Conservation (phyloP, 2,113 vertebrate genomes). For the Ramphastos sulfuratus region DNA sequence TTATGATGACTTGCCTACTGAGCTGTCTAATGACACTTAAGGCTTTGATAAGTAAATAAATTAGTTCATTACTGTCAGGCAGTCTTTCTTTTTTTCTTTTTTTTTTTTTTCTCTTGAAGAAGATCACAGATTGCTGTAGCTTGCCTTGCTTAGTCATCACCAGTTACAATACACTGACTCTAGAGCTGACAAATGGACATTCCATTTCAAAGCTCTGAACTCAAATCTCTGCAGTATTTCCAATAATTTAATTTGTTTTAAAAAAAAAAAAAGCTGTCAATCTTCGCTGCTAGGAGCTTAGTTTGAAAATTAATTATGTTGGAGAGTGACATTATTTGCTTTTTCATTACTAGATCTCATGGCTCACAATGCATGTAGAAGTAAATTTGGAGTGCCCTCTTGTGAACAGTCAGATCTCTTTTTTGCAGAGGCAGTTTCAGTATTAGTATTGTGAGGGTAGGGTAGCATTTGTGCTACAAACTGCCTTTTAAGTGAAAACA, state of each 20-base stretch:
- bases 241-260: neutral
- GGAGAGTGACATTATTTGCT: neutral
- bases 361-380: neutral
- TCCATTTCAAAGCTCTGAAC: neutral
- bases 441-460: fast-evolving
- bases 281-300: neutral
- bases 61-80: neutral
- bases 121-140: neutral
- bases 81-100: neutral
- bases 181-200: neutral
- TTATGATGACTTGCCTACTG: constrained; percentile 26
- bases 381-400: constrained; percentile 52
- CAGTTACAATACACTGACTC: neutral
- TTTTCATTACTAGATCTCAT: neutral
- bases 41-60: constrained; percentile 47
- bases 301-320: neutral
- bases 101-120: neutral
- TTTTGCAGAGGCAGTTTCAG: neutral
- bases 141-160: neutral
- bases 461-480: neutral
- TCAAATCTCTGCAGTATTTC: neutral
- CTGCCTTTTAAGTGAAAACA: fast-evolving
- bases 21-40: constrained; percentile 38
- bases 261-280: neutral
- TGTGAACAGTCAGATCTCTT: neutral